Percentiles rank a stretch among this genome's conserved stretches.
phyloP scores from a whole-genome alignment of 2,888 invertebrate species.

The Flabesymbios commensalis region DNA sequence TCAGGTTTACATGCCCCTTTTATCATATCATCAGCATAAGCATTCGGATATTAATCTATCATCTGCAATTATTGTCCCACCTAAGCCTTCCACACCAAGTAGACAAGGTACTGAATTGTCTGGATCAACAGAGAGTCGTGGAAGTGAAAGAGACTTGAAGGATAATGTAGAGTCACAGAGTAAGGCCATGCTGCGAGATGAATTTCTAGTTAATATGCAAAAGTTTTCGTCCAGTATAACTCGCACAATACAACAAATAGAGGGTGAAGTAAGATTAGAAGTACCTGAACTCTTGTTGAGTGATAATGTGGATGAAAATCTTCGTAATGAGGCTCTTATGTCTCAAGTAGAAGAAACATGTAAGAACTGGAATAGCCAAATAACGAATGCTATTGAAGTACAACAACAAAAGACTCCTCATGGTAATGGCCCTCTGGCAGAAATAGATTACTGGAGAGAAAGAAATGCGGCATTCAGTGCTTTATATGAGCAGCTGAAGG shows the following conservation, averaged over 20 bases:
- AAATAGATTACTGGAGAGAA: constrained; percentile 85
- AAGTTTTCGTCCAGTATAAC: constrained; percentile 66
- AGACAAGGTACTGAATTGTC: constrained; percentile 9
- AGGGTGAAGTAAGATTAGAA: constrained; percentile 68
- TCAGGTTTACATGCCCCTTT: constrained; percentile 59
- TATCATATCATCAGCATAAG: constrained; percentile 56
- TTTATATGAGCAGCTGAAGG: constrained; percentile 78
- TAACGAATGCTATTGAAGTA: constrained; percentile 51
- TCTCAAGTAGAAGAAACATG: constrained; percentile 64
- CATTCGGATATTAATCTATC: neutral
- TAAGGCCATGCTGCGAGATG: constrained; percentile 61
- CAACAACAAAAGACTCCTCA: constrained; percentile 60
- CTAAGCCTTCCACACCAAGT: neutral
- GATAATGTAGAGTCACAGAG: constrained; percentile 20
- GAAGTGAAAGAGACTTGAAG: neutral
- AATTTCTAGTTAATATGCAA: constrained; percentile 64
- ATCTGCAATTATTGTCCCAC: no score
- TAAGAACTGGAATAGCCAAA: constrained; percentile 66
- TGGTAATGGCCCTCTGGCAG: constrained; percentile 80
- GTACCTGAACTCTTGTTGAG: constrained; percentile 31
- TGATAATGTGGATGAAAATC: constrained; percentile 59
- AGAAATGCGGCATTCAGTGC: constrained; percentile 77
- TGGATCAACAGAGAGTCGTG: neutral
- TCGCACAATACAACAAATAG: constrained; percentile 76
- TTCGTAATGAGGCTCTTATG: constrained; percentile 31